Conservation (phyloP, 2,888 invertebrate genomes). For the Eristalis intricaria region DNA sequence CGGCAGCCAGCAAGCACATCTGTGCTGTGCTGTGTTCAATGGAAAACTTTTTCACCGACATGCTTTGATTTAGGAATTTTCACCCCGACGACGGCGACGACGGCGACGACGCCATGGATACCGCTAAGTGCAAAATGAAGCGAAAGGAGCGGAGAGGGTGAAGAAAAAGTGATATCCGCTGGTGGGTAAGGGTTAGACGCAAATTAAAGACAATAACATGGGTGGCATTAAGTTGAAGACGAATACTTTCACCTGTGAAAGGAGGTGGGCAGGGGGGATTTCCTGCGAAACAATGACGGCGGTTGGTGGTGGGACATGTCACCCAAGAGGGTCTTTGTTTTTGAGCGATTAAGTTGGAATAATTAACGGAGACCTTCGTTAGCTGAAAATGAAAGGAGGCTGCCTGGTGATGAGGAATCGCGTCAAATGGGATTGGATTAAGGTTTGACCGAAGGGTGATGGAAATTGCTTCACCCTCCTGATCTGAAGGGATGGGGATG, state of each 20-base stretch:
- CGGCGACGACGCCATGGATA: background rate
- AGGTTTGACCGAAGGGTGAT: background rate
- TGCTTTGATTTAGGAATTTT: slow-evolving; percentile 21
- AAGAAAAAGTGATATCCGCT: background rate
- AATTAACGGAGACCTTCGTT: slow-evolving; percentile 12
- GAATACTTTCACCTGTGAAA: background rate
- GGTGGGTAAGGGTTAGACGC: background rate
- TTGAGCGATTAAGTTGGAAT: slow-evolving; percentile 10
- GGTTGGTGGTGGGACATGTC: background rate
- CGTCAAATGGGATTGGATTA: background rate
- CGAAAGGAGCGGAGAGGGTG: background rate
- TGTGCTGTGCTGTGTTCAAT: slow-evolving; percentile 10
- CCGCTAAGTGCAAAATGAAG: background rate
- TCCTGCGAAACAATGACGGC: background rate
- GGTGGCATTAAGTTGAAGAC: background rate
- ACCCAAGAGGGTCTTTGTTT: background rate
- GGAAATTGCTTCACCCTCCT: no score
- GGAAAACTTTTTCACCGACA: slow-evolving; percentile 10
- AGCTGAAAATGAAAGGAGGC: background rate
- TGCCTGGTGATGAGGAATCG: background rate
- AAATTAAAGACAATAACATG: background rate
- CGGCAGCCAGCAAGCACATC: background rate
- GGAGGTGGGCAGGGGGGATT: background rate
- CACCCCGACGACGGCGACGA: background rate
- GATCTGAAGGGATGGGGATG: no score